Conservation (phyloP, 1,140 invertebrate species). For the Zaprionus lachaisei region DNA sequence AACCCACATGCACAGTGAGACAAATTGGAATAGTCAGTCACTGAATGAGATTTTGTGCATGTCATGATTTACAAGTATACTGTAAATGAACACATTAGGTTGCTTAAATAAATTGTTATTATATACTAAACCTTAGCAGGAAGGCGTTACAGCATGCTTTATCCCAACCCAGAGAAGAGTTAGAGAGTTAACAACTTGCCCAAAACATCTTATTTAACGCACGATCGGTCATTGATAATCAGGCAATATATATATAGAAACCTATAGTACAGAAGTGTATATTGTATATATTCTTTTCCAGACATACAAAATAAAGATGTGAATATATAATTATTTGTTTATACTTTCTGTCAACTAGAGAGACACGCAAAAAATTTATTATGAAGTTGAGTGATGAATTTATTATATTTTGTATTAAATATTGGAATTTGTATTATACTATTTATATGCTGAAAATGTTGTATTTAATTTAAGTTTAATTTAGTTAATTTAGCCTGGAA, state of each 20-base stretch:
- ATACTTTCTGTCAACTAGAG: background rate
- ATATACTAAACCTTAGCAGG: background rate
- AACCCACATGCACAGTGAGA: conserved; percentile 27
- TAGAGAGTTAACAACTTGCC: background rate
- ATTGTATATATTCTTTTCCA: background rate
- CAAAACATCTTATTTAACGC: conserved; percentile 24
- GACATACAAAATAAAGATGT: background rate
- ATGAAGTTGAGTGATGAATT: background rate
- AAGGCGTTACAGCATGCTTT: background rate
- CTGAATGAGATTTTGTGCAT: background rate
- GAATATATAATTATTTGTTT: background rate
- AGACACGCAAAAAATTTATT: background rate
- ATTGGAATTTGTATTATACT: background rate
- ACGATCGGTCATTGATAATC: background rate
- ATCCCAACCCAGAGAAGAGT: no score
- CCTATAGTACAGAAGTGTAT: background rate
- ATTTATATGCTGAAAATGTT: no score
- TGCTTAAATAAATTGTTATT: background rate
- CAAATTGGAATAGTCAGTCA: background rate
- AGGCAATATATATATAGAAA: background rate
- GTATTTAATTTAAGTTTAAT: no score
- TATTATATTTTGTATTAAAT: background rate
- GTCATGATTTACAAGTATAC: background rate
- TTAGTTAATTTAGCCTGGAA: no score
- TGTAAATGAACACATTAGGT: background rate